Evolutionary conservation across 2,113 vertebrate species (phyloP), one percentile per base, ranked within the genome.

Genomic region (Geothlypis trichas): DNA sequence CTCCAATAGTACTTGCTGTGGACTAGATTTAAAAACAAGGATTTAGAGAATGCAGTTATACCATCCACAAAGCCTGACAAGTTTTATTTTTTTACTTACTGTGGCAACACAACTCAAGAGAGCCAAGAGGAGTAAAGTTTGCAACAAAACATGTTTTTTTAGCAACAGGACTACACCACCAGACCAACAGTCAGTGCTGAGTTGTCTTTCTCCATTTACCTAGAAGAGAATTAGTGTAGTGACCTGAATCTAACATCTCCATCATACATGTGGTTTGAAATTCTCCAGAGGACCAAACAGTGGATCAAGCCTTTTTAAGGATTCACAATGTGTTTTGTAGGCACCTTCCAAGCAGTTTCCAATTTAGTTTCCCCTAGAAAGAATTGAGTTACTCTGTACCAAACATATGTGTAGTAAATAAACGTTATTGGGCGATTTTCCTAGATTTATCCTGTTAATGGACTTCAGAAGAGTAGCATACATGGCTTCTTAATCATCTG

Each of bases 371-470:
- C 9, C 37, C 62, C 31, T 54, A 31, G 14, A 65, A 80, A 83
- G 6, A 39, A 57, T 2, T 62, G n/a, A 76, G 5, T 55, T 65
- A 71, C 28, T 66, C 17, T 3, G 10, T 37, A 21, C 7, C 19
- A 92, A 92, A 68, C 11, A 44, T 7, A 26, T 17, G 9, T 31
- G 7, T 24, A 80, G 22, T 58, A 66, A 77, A 37, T 35, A 80
- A 44, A 46, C 1, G 5, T 2, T 80, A 8, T 3, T 46, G 42
- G 23, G 12, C 0, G 0, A 63, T 66, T 87, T 74, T 10, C 23
- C 49, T 30, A 47, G 35, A 74, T 78, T 57, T 61, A 5, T 77
- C 11, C 7, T 71, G 27, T 35, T 51, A 39, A 51, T 55, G 6
- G 17, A 42, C 35, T 67, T 52, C 30, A 51, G 76, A 90, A 68